Base-by-base conservation (phyloP, 2,888 invertebrate species). In the Anagyrus pseudococci region DNA sequence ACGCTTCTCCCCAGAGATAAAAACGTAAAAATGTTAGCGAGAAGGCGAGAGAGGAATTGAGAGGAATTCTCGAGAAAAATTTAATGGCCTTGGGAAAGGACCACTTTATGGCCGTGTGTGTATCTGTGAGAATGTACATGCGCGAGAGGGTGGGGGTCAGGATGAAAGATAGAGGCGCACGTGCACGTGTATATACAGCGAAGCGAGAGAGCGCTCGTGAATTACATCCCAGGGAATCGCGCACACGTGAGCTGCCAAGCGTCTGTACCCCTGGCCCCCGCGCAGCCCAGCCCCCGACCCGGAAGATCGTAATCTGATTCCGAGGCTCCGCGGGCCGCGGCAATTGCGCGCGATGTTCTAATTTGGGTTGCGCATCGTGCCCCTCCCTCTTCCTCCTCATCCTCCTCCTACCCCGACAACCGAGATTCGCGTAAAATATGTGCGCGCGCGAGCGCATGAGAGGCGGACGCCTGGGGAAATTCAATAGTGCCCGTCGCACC, bases 221-320 rank as follows among this genome's bases (percentile, higher is more conserved):
- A 37, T 37, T 15, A 13, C 33, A 8, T 37, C 33, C 33, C 33
- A 15, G 29, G 29, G 29, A 29, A 10, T 29, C 10, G 29, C 29
- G 10, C 29, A 7, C 10, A 4, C 6, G 29, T 4, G 29, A 29
- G 29, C 13, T 13, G 33, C 10, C 13, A 37, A 15, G 8, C 33
- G 15, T 2, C 3, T 2, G 8, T 8, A 37, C 13, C 33, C 33
- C 3, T 37, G n/a, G n/a, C n/a, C n/a, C n/a, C n/a, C n/a, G n/a
- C n/a, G n/a, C n/a, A n/a, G n/a, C n/a, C n/a, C n/a, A n/a, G n/a
- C n/a, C n/a, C n/a, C n/a, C n/a, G 33, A 13, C 8, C 33, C 8
- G 8, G 33, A 13, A 61, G 25, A 54, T 49, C 48, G 54, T 60
- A 60, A 60, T 60, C 60, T 37, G 49, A 55, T 55, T 59, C 46